Percentiles rank a stretch among this genome's conserved stretches.
Evolutionary conservation across 92 coral and sea anemone genomes (phyloP).

Genomic region (Scolanthus callimorphus): DNA sequence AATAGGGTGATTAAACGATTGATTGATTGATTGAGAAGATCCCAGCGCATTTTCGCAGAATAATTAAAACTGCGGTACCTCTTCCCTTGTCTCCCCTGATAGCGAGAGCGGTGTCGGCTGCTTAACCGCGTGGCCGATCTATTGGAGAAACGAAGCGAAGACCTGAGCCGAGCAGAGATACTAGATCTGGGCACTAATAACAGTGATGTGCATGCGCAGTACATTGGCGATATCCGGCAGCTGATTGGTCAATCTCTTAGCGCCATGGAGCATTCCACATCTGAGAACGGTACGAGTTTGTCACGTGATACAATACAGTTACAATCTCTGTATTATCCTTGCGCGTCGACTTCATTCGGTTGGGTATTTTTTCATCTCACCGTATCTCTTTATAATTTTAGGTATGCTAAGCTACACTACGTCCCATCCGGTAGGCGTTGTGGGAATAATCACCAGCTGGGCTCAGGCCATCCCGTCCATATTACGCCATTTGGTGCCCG

Average conservation of each 20-base stretch:
- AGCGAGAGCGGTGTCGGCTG: slow-evolving; percentile 30
- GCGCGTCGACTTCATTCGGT: too few relatives aligned
- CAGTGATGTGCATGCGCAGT: slow-evolving; percentile 28
- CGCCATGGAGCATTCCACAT: slow-evolving; percentile 33
- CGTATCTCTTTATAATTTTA: too few relatives aligned
- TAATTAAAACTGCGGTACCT: too few relatives aligned
- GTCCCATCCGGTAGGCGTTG: slow-evolving; percentile 49
- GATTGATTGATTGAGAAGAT: too few relatives aligned
- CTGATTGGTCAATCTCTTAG: slow-evolving; percentile 39
- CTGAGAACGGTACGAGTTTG: slow-evolving; percentile 17
- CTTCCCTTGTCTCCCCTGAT: too few relatives aligned
- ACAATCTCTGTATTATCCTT: too few relatives aligned
- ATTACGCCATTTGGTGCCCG: slow-evolving; percentile 46
- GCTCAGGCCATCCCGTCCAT: slow-evolving; percentile 50
- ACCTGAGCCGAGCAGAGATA: slow-evolving; percentile 43
- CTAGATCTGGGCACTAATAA: slow-evolving; percentile 51
- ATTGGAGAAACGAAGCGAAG: slow-evolving; percentile 51
- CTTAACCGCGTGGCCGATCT: slow-evolving; percentile 44
- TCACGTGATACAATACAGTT: too few relatives aligned
- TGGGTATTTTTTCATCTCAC: too few relatives aligned
- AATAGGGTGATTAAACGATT: too few relatives aligned
- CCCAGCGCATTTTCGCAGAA: too few relatives aligned
- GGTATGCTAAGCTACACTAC: slow-evolving; percentile 44
- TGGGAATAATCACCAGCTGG: slow-evolving; percentile 52
- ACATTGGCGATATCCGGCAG: slow-evolving; percentile 20